Evolutionary conservation across 2,888 invertebrate genomes (phyloP), one percentile per base, ranked within the genome.

Genomic region (Drosophila putrida): DNA sequence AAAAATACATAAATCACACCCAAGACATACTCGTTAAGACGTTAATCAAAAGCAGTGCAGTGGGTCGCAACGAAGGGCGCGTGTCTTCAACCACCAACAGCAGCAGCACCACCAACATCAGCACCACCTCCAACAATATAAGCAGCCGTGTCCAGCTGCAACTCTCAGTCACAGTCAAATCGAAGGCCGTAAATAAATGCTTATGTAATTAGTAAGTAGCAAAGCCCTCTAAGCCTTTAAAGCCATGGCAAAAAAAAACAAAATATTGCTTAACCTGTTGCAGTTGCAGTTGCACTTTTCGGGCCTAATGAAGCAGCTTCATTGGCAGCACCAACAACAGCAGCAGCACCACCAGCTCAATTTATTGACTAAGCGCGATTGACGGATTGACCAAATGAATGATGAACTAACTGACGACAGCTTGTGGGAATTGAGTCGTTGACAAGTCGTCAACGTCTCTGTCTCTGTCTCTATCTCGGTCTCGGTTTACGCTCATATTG

Each of bases 11-110:
- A 88, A 82, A 88, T 82, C 86, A 82, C 82, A 79, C 80, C 82
- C 70, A 62, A 73, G 69, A 60, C 71, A 75, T 69, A 77, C 73
- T 88, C 86, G 88, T 82, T 80, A 82, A 82, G 88, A 85, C 86
- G 88, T 85, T 82, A 85, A 88, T 82, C 82, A 85, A 88, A 82
- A 77, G 74, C 88, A 79, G 78, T 78, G 78, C 80, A 80, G 57
- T 75, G 71, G 75, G 58, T 72, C 68, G 67, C 54, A 36, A 60
- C 75, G 75, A 75, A 75, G 75, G 75, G 75, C 75, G 75, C 75
- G 69, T 75, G 60, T 75, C 75, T 75, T 78, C 68, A 55, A 38
- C 60, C 55, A 47, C 62, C 28, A 49, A 9, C 10, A 49, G 4
- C 33, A 20, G 28, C 53, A 36, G 20, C 50, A 49, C 8, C 41